A percentile compares a stretch with the other conserved stretches of the same genome.
phyloP scores from a whole-genome alignment of 2,888 invertebrate species.

The Acanthosepion pharaonis region DNA sequence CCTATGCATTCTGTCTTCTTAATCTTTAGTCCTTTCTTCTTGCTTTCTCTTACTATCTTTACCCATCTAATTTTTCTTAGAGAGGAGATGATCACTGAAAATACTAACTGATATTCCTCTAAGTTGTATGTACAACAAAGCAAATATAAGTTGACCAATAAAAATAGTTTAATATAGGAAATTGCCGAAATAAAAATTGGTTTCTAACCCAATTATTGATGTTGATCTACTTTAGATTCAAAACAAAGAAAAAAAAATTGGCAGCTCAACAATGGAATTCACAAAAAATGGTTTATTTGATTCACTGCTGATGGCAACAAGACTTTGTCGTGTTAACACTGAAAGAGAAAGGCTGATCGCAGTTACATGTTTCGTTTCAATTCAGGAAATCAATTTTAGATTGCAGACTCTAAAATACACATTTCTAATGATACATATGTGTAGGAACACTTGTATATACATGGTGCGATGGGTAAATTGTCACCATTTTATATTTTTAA shows the following conservation, averaged over 20 bases:
- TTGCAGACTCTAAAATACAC: background rate
- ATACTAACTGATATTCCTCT: no score
- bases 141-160: background rate
- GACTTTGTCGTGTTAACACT: no score
- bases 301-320: background rate
- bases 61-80: no score
- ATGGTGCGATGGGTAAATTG: no score
- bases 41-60: no score
- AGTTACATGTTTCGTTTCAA: background rate
- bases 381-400: constrained; percentile 15
- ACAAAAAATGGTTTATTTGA: background rate
- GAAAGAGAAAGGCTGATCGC: no score
- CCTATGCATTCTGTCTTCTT: no score
- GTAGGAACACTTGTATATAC: no score
- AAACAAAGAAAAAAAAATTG: background rate
- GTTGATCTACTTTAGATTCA: background rate
- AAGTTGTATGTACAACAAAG: no score
- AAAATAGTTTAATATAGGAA: background rate
- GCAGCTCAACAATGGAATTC: background rate
- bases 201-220: background rate
- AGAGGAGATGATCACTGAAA: no score
- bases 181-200: background rate
- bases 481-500: no score
- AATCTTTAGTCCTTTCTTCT: no score
- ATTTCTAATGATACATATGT: background rate